These are phyloP conservation scores for Chloroclystis v-ata DNA, from an alignment of 2,888 invertebrate genomes.

Conservation along the genomic window DNA sequence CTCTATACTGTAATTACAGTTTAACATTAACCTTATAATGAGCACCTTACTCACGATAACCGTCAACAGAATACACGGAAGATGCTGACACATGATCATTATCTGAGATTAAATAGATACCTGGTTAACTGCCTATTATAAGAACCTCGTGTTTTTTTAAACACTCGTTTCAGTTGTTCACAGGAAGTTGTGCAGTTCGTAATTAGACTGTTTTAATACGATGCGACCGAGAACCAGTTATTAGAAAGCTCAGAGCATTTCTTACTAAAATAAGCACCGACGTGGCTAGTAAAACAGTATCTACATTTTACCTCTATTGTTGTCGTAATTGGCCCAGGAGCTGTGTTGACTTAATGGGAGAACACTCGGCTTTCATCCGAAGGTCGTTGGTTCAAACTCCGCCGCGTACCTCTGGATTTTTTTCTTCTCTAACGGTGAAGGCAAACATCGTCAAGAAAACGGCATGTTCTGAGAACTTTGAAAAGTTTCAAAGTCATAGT, in stretches of 20 bases:
- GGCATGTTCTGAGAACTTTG: too few relatives aligned
- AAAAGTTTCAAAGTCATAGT: too few relatives aligned
- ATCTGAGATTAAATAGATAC: slow-evolving; percentile 1
- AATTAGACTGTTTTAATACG: slow-evolving; percentile 37
- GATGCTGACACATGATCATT: not conserved
- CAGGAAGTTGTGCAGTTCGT: slow-evolving; percentile 38
- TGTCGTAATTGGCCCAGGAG: too few relatives aligned
- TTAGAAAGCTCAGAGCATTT: slow-evolving; percentile 39
- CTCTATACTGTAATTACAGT: not conserved
- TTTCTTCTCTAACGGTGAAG: too few relatives aligned
- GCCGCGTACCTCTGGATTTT: too few relatives aligned
- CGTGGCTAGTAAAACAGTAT: too few relatives aligned
- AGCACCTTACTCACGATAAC: not conserved
- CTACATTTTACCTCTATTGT: too few relatives aligned
- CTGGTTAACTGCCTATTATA: slow-evolving; percentile 4
- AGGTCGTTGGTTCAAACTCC: too few relatives aligned
- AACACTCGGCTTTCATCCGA: too few relatives aligned
- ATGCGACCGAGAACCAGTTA: slow-evolving; percentile 32
- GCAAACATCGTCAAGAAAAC: too few relatives aligned
- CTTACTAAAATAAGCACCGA: slow-evolving; percentile 20
- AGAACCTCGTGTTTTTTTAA: slow-evolving; percentile 30
- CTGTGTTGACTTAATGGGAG: too few relatives aligned
- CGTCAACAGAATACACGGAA: slow-evolving; percentile 1
- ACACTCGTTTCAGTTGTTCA: slow-evolving; percentile 31
- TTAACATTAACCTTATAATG: not conserved